Base-by-base conservation (phyloP, 2,797 vertebrate species). In the Thamnophis elegans region DNA sequence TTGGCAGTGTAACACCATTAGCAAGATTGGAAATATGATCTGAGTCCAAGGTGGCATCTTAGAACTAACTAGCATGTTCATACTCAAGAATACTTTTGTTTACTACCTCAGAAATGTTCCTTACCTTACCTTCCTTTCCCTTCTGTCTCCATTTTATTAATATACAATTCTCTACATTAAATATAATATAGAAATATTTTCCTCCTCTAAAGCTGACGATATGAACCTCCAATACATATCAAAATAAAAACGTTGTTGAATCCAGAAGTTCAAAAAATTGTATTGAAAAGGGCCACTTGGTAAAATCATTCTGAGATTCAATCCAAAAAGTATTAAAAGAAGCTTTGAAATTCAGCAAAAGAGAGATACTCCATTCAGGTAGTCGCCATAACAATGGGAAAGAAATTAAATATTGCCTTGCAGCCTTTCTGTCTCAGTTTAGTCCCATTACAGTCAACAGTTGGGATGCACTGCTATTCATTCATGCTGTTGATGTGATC, bases 391-490 rank as follows among this genome's bases (percentile, higher is more conserved):
- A 91, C 86, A 94, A 94, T 92, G 73, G 42, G 11, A 85, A 94
- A 59, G 8, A 94, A 93, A 92, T 90, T 91, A 86, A 94, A 95
- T 90, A 73, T 28, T 36, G n/a, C 51, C 92, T 88, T 14, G 53
- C 68, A 93, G 62, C 53, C 55, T 60, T 90, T 89, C 94, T 94
- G 20, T 88, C 47, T 92, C 18, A 68, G 6, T 62, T 86, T 87
- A 56, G 89, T 93, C 92, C 91, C 28, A 60, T 89, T 94, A 32
- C 85, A 32, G 36, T 86, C 91, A 92, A 89, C 68, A 92, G 54
- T 87, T 16, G 89, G 1, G 11, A 54, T 47, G 2, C 68, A 92
- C 88, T 94, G 93, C 93, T 94, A 28, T 85, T 86, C 91, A 92
- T 58, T 62, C 28, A 87, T 20, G 28, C 18, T 82, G 1, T 10